Conservation (phyloP, 2,113 vertebrate genomes). For the Uria aalge region DNA sequence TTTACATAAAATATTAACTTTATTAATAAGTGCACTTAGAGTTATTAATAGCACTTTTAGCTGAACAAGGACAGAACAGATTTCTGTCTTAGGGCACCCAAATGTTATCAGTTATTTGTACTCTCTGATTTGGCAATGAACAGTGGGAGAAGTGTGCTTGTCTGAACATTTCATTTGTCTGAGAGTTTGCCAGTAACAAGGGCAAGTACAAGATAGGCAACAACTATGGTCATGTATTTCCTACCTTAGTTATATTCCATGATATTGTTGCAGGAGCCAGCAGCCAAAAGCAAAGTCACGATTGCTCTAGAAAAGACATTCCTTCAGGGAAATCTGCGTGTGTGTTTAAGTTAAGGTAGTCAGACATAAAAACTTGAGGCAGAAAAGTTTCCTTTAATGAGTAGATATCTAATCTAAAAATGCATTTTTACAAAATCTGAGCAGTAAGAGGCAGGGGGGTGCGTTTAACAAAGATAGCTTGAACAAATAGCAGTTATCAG, state of each 20-base stretch:
- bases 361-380: neutral
- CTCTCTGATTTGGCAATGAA: neutral
- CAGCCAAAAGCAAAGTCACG: neutral
- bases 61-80: neutral
- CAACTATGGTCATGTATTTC: rapidly evolving
- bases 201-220: neutral
- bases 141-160: neutral
- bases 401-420: neutral
- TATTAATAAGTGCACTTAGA: neutral
- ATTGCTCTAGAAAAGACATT: neutral
- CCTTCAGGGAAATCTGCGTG: neutral
- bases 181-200: neutral
- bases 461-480: neutral
- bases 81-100: neutral
- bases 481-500: neutral
- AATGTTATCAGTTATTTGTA: neutral
- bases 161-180: neutral
- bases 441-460: neutral
- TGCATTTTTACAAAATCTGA: neutral
- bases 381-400: neutral
- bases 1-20: neutral
- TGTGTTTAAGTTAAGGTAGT: neutral
- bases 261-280: neutral
- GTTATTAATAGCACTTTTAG: neutral
- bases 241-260: neutral